Base-by-base conservation (phyloP, 2,113 vertebrate species). In the Seriola aureovittata region DNA sequence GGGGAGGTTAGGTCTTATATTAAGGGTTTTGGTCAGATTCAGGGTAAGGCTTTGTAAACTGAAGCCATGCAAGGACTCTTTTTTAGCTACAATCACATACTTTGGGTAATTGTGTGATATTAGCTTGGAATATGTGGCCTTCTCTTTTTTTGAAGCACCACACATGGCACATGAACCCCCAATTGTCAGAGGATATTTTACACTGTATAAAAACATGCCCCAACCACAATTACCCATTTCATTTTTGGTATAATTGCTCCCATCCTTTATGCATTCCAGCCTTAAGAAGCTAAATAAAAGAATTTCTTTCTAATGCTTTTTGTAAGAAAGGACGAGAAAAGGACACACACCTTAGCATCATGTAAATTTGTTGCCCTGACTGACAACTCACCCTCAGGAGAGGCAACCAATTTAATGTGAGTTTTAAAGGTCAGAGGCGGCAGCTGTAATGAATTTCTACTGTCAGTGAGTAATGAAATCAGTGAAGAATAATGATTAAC, bases 371-470 rank as follows among this genome's bases (percentile, higher is more conserved):
- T 72, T 71, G 65, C 16, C 36, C 64, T 80, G 54, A 78, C 38
- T 75, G 74, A 85, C 76, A 75, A 54, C 46, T 69, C 40, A n/a
- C 36, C 63, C 64, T 29, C 23, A 68, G 34, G 48, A 71, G 42
- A 72, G 29, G 16, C 36, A 60, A 76, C 34, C 8, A 52, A 82
- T 66, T 87, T 81, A 87, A 87, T 87, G 55, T 75, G 58, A 79
- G 72, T 80, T 87, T 78, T 57, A 83, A 86, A 88, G 82, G 86
- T 91, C 82, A 84, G 54, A 65, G 12, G 36, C 68, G 23, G 73
- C 78, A 67, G 78, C 60, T 80, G 74, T 60, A 73, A 85, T 80
- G 34, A 85, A 73, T 90, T 71, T 75, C 57, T 44, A 62, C 60
- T 3, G 17, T 76, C 63, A 78, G 65, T 8, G 2, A 40, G 62